Evolutionary conservation across 2,113 vertebrate genomes (phyloP), one percentile per base, ranked within the genome.

Genomic region (Origma solitaria): DNA sequence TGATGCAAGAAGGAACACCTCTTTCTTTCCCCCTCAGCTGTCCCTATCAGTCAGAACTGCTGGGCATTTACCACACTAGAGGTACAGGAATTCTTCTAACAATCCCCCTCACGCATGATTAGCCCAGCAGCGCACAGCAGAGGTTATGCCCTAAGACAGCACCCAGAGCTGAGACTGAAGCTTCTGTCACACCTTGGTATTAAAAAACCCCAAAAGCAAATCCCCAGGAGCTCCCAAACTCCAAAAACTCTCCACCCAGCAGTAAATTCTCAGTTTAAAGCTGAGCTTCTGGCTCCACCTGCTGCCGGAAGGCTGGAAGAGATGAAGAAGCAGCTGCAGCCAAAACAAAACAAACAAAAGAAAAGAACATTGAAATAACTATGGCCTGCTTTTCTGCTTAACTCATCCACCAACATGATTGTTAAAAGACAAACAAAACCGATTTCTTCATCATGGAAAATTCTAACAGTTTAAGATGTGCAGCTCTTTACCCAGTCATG

Each of bases 231-330:
- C 1, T 6, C 47, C 13, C 17, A 11, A 33, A 62, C 56, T 6
- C 51, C n/a, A 28, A 35, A 62, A 94, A 33, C 4, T 30, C 69
- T 17, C 7, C 37, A 15, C 5, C 10, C 27, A 40, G 47, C 12
- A 92, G 18, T 1, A 45, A 72, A 13, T 8, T 44, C 38, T 30
- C 4, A 30, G 25, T 61, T 76, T 28, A 89, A 95, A 95, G 49
- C 38, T 40, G 13, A 95, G 84, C 66, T 94, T 79, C 76, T 94
- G 88, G 95, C 95, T 94, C 97, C 96, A 95, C 61, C 97, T 97
- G 82, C 95, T 96, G 97, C 80, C 27, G 7, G 25, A 47, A 54
- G 27, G 22, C 14, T 49, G 58, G 70, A 94, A 80, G 30, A 87
- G 13, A 69, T 7, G 8, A 70, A 54, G 13, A 28, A 62, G 22